Evolutionary conservation across 2,888 invertebrate species (phyloP).

Genomic region (Leucophenga montana): DNA sequence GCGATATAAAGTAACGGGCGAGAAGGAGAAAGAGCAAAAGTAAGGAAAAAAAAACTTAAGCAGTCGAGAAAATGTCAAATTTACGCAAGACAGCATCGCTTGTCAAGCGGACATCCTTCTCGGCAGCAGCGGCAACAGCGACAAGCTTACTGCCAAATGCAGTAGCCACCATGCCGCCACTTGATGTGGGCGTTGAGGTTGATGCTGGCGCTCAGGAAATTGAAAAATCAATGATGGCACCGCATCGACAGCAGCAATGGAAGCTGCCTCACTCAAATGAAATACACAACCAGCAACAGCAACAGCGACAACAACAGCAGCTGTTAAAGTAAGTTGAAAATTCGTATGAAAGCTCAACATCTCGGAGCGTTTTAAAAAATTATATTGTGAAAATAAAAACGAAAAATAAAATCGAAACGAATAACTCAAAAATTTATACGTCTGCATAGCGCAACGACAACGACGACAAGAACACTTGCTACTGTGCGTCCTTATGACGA

Average conservation of each 20-base stretch:
- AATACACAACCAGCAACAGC: conserved; percentile 8
- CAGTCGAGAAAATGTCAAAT: conserved; percentile 55
- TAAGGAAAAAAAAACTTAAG: neutral
- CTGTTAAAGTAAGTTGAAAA: conserved; percentile 20
- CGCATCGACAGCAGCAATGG: conserved; percentile 9
- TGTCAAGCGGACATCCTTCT: conserved; percentile 66
- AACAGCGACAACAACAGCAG: conserved; percentile 30
- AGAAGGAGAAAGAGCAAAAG: neutral
- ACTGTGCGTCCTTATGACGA: conserved; percentile 76
- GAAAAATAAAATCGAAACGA: neutral
- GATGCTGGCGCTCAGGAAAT: conserved; percentile 49
- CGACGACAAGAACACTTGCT: conserved; percentile 30
- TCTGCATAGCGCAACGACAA: conserved; percentile 37
- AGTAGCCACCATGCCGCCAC: conserved; percentile 33
- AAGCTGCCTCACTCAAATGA: conserved; percentile 31
- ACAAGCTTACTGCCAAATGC: conserved; percentile 26
- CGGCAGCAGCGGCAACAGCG: conserved; percentile 60
- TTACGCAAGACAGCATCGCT: conserved; percentile 63
- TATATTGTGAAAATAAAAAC: neutral
- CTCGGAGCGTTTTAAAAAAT: neutral
- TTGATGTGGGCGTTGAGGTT: conserved; percentile 52
- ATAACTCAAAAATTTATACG: conserved; percentile 23
- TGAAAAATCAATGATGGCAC: conserved; percentile 61
- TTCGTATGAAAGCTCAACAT: too few species aligned
- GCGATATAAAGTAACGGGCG: neutral